A percentile compares a stretch with the other conserved stretches of the same genome.
These are phyloP conservation scores for Acinonyx jubatus DNA, from an alignment of 2,113 vertebrate genomes.

Conservation along the genomic window DNA sequence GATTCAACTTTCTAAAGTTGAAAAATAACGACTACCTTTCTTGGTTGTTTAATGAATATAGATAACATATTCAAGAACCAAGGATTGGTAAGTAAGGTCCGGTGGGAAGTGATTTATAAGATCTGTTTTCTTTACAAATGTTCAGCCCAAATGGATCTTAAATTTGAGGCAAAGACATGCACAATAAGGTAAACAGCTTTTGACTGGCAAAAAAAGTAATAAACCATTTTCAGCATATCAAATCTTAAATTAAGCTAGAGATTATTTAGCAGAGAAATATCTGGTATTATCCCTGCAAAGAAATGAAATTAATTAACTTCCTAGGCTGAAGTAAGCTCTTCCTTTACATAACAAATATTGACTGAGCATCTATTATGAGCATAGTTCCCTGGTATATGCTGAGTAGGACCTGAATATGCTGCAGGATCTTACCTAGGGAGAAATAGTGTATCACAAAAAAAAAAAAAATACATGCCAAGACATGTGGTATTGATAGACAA, in stretches of 20 bases:
- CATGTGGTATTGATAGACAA: neutral
- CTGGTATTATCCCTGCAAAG: neutral
- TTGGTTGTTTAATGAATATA: neutral
- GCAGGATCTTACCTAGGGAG: neutral
- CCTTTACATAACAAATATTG: neutral
- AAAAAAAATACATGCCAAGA: neutral
- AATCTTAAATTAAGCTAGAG: neutral
- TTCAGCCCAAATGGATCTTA: neutral
- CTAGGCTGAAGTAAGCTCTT: neutral
- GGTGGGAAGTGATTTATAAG: neutral
- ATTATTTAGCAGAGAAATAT: neutral
- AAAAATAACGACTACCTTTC: neutral
- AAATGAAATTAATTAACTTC: neutral
- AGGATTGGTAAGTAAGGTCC: neutral
- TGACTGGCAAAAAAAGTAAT: neutral
- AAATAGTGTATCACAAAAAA: neutral
- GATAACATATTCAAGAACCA: neutral
- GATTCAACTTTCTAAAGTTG: neutral
- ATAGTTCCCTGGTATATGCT: neutral
- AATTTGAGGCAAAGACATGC: neutral
- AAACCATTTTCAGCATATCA: neutral
- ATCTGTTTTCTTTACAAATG: neutral
- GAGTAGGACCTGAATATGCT: neutral
- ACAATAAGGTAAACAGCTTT: neutral
- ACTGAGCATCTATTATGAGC: neutral